These are phyloP conservation scores for Buceros bicornis DNA, from an alignment of 2,797 vertebrate genomes.

Conservation along the genomic window DNA sequence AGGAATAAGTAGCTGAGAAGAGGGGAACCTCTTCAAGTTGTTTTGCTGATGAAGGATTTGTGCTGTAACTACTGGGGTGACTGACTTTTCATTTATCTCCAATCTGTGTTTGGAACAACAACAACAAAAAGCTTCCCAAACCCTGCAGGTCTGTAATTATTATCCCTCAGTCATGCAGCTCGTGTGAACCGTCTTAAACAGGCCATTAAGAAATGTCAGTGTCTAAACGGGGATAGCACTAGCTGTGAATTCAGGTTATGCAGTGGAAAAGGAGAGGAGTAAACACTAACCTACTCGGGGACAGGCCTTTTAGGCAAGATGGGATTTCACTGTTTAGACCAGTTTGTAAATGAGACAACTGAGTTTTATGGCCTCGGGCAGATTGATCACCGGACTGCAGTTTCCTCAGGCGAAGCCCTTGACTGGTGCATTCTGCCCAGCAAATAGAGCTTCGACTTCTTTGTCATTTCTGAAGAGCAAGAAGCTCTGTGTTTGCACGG, in stretches of 20 bases:
- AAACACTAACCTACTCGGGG: neutral
- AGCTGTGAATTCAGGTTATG: neutral
- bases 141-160: neutral
- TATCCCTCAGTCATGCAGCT: neutral
- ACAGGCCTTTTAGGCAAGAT: neutral
- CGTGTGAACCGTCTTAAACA: neutral
- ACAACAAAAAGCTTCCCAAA: neutral
- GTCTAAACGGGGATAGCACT: neutral
- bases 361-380: neutral
- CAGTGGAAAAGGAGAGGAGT: neutral
- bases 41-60: neutral
- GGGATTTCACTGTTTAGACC: neutral
- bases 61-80: neutral
- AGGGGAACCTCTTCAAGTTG: neutral
- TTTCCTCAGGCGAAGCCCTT: neutral
- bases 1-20: neutral
- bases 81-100: neutral
- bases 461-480: neutral
- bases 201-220: neutral
- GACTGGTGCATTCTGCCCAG: neutral
- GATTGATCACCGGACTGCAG: accelerated
- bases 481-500: neutral
- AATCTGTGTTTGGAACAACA: neutral
- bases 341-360: neutral
- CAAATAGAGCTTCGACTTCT: neutral